These are phyloP conservation scores for Diacarnus erythraeanus DNA, from an alignment of 37 sponge, comb jelly and placozoan genomes.

Conservation along the genomic window DNA sequence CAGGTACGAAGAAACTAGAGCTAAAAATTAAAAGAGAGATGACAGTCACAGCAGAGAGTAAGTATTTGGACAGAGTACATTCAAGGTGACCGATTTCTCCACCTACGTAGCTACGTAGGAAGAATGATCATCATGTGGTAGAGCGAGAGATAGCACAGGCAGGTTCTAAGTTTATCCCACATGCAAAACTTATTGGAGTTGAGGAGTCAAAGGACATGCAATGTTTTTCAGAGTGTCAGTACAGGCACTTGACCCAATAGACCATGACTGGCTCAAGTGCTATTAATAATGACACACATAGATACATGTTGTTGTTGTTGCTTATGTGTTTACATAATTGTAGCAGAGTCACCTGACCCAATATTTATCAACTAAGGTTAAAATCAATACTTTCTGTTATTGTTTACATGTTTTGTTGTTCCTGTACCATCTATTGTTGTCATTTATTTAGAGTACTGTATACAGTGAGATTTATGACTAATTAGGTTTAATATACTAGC, in stretches of 20 bases:
- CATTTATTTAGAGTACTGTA: no score
- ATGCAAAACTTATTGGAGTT: neutral
- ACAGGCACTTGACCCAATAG: neutral
- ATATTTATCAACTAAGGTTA: no score
- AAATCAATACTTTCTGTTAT: no score
- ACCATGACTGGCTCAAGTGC: neutral
- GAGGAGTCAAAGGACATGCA: neutral
- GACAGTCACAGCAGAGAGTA: neutral
- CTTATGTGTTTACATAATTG: no score
- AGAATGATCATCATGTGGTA: neutral
- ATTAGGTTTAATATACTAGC: no score
- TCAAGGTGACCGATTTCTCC: neutral
- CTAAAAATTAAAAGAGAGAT: neutral
- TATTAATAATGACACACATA: no score
- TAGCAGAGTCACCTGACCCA: no score
- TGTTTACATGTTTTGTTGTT: no score
- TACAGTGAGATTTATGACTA: no score
- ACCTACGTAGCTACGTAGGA: neutral
- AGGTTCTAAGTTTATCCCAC: neutral
- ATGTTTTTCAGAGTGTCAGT: conserved; percentile 5
- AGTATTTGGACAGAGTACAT: neutral
- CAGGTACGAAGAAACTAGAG: neutral
- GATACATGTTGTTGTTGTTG: no score
- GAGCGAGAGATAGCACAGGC: neutral
- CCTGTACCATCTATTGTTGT: no score